Base-by-base conservation (phyloP, 92 coral and sea anemone genomes). In the Epizoanthus illoricatus region DNA sequence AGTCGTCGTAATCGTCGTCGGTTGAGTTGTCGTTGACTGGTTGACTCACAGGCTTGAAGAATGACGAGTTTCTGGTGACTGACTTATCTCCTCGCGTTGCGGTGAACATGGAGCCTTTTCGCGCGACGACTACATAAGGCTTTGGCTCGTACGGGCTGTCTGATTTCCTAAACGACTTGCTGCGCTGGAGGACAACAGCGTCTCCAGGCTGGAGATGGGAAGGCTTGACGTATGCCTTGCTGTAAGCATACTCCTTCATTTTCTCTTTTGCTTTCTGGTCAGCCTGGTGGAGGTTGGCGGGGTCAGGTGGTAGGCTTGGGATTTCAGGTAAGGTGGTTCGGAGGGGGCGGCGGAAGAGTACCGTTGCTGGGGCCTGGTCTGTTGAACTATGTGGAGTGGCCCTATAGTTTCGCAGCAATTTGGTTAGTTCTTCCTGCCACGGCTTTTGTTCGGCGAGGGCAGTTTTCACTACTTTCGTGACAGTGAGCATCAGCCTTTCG, bases 61-160 rank as follows among this genome's bases (percentile, higher is more conserved):
- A 69, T 13, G 89, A 87, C 20, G 88, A 85, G 70, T 88, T 85
- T 19, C 87, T 64, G 4, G 85, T 85, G 33, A 89, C 79, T 18
- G 36, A 79, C 41, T 80, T 79, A 5, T 76, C 80, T 0, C 66
- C 89, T 7, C 59, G 16, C 5, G 18, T 47, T 1, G 92, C 92
- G 17, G 94, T 91, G 20, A 91, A 39, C 94, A 88, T 91, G 64
- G 92, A 81, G 9, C 92, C 88, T 60, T 89, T 91, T 19, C 20
- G 65, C 54, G 81, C 84, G 9, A 84, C 75, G 52, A 88, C 89
- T 40, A 58, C 66, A 39, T 71, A 89, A 23, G 91, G 86, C 7
- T 73, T 70, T 23, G 87, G 90, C 23, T 91, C 87, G 41, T 86
- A 91, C 36, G 65, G 82, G 17, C 84, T 78, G 40, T 68, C 78